Evolutionary conservation across 2,888 invertebrate genomes (phyloP).

Genomic region (Coelinius sp.): DNA sequence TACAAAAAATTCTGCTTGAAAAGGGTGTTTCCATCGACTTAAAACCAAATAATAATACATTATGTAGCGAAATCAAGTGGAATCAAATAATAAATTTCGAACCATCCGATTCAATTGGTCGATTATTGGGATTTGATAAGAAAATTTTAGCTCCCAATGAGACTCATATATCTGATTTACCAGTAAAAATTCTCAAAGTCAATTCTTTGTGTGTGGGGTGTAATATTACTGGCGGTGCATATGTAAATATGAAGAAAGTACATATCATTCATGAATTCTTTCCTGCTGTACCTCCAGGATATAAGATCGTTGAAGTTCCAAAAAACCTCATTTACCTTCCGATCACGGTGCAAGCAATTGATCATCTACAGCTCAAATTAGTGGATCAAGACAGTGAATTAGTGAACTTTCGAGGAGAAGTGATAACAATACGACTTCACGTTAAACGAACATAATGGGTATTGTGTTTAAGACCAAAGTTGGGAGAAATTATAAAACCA

Average conservation of each 20-base stretch:
- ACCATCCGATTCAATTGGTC: no score
- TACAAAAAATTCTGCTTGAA: slow-evolving; percentile 29
- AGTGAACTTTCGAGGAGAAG: no score
- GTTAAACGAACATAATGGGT: slow-evolving; percentile 29
- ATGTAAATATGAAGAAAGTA: slow-evolving; percentile 52
- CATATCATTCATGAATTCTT: slow-evolving; percentile 64
- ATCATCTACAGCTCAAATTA: no score
- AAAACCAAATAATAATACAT: slow-evolving; percentile 55
- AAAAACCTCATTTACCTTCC: slow-evolving; percentile 49
- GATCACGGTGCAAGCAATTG: slow-evolving; percentile 38
- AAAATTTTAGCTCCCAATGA: no score
- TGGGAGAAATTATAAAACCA: slow-evolving; percentile 31
- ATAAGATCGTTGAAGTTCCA: slow-evolving; percentile 36
- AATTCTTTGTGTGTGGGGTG: slow-evolving; percentile 56
- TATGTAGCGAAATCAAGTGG: no score
- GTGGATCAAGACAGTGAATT: no score
- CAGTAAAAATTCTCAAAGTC: slow-evolving; percentile 58
- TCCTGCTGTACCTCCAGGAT: slow-evolving; percentile 41
- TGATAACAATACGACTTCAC: slow-evolving; percentile 44
- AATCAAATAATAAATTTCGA: no score
- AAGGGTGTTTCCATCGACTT: slow-evolving; percentile 26
- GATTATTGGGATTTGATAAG: no score
- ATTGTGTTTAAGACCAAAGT: slow-evolving; percentile 26
- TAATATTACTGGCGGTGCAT: slow-evolving; percentile 57
- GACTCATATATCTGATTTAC: slow-evolving; percentile 56